Evolutionary conservation across 1,140 invertebrate species (phyloP).

Genomic region (Steinernema feltiae): DNA sequence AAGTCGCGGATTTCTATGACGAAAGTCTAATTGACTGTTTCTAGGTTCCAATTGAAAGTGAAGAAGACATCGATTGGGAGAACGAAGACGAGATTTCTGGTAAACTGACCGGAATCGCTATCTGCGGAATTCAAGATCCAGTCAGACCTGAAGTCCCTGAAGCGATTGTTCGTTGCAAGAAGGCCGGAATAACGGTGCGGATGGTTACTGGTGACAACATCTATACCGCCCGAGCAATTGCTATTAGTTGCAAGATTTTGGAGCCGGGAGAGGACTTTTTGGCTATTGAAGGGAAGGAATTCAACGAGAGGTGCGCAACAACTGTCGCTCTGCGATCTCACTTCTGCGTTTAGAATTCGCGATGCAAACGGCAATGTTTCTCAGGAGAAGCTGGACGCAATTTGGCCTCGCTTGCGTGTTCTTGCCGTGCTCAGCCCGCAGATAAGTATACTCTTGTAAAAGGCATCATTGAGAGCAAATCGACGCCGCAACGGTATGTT

Average conservation of each 20-base stretch:
- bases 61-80: constrained; percentile 56
- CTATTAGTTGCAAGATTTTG: constrained; percentile 90
- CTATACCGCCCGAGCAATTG: constrained; percentile 66
- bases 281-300: constrained; percentile 55
- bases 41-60: constrained; percentile 33
- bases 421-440: constrained; percentile 46
- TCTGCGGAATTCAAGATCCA: constrained; percentile 68
- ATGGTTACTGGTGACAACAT: constrained; percentile 74
- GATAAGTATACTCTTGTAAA: constrained; percentile 51
- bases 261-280: constrained; percentile 54
- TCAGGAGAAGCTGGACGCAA: constrained; percentile 38
- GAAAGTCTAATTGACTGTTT: neutral
- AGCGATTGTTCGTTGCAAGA: constrained; percentile 88
- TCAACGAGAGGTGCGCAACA: constrained; percentile 62
- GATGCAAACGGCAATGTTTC: constrained; percentile 62
- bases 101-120: constrained; percentile 47
- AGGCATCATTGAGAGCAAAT: constrained; percentile 47
- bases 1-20: neutral
- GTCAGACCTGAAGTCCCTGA: constrained; percentile 93
- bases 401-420: constrained; percentile 45
- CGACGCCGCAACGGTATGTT: constrained; percentile 28
- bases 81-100: constrained; percentile 47
- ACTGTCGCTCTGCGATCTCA: no score
- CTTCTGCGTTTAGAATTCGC: constrained; percentile 73
- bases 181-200: constrained; percentile 92